Evolutionary conservation across 2,888 invertebrate genomes (phyloP).

Genomic region (Aphidoletes aphidimyza): DNA sequence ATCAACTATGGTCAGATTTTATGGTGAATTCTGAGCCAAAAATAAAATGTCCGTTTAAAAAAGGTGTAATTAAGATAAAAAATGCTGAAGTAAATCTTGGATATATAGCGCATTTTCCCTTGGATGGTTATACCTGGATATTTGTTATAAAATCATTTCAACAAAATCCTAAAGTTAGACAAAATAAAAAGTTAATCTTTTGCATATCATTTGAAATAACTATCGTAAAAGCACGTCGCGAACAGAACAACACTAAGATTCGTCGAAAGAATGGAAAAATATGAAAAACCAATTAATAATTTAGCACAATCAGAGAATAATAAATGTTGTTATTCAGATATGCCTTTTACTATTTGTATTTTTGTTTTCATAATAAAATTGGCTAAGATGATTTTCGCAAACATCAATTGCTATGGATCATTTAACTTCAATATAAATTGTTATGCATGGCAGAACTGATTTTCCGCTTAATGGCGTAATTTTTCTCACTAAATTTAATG

Average conservation of each 20-base stretch:
- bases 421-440: no score
- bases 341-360: no score
- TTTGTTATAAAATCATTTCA: neutral
- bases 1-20: neutral
- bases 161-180: neutral
- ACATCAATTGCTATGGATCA: no score
- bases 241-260: no score
- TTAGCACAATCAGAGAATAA: no score
- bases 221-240: neutral
- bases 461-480: no score
- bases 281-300: no score
- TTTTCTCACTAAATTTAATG: no score
- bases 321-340: no score
- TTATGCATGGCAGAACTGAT: no score
- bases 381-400: no score
- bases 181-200: neutral
- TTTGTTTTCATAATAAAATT: no score
- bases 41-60: conserved; percentile 51
- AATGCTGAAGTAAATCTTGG: conserved; percentile 23
- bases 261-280: neutral
- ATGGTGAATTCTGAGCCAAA: neutral
- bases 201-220: neutral
- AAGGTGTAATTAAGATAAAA: conserved; percentile 12
- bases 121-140: conserved; percentile 54
- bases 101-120: neutral